These are phyloP conservation scores for Ophion ventricosus DNA, from an alignment of 2,888 invertebrate species.

Conservation along the genomic window DNA sequence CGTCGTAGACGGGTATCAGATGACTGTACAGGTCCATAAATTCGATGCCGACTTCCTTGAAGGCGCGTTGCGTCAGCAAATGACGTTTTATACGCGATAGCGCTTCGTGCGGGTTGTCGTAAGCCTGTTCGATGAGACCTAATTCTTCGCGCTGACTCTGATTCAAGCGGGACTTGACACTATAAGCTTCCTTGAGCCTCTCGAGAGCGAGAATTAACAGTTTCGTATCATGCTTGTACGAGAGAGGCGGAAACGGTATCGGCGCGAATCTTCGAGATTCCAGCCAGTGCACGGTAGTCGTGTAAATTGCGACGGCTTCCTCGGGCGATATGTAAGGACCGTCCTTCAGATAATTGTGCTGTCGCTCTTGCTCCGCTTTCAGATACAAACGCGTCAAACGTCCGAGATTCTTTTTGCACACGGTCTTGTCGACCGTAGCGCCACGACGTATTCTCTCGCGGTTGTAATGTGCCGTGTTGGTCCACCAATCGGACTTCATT, in stretches of 20 bases:
- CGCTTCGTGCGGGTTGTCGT: conserved; percentile 99
- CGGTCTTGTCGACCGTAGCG: conserved; percentile 99
- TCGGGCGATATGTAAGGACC: conserved; percentile 99
- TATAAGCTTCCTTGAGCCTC: conserved; percentile 98
- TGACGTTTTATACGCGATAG: conserved; percentile 99
- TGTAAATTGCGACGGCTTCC: conserved; percentile 99
- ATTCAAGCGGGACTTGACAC: conserved; percentile 98
- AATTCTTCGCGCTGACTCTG: conserved; percentile 99
- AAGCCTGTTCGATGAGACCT: conserved; percentile 99
- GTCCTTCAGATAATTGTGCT: conserved; percentile 99
- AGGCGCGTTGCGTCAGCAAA: conserved; percentile 98
- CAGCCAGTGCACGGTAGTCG: conserved; percentile 99
- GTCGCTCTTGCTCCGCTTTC: conserved; percentile 99
- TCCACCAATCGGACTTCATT: conserved; percentile 99
- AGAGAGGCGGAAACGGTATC: conserved; percentile 99
- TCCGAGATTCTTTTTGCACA: conserved; percentile 99
- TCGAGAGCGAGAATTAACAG: conserved; percentile 98
- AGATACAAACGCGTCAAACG: conserved; percentile 98
- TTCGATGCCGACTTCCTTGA: conserved; percentile 99
- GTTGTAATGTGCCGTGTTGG: conserved; percentile 99
- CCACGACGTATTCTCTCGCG: conserved; percentile 98
- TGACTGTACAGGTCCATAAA: conserved; percentile 99
- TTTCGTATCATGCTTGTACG: conserved; percentile 99
- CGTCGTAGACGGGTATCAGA: conserved; percentile 99
- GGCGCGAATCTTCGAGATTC: conserved; percentile 99